Evolutionary conservation across 2,797 vertebrate genomes (phyloP).

Genomic region (Leontopithecus rosalia): DNA sequence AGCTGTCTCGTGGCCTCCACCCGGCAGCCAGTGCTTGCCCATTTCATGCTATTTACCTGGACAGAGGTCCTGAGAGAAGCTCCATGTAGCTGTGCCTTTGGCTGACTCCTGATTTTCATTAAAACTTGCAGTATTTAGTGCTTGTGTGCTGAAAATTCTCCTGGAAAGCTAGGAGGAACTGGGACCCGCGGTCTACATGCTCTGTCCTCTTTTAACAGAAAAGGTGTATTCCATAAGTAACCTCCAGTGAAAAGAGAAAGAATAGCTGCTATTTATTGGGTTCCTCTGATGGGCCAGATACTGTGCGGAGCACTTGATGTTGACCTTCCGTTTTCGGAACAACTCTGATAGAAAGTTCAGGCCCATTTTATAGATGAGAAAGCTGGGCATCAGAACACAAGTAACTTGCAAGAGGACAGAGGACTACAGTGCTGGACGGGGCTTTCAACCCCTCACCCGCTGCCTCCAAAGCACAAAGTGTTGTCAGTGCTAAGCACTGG

Average conservation of each 20-base stretch:
- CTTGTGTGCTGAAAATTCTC: not conserved
- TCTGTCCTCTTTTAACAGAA: not conserved
- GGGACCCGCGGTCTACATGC: not conserved
- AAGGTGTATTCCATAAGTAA: not conserved
- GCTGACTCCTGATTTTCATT: not conserved
- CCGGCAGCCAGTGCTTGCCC: not conserved
- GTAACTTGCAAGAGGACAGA: not conserved
- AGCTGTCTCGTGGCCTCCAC: not conserved
- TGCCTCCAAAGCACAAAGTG: not conserved
- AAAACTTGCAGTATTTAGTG: not conserved
- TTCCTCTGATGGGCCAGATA: not conserved
- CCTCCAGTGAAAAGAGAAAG: not conserved
- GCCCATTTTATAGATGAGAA: not conserved
- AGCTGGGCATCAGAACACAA: fast-evolving
- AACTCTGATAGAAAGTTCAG: not conserved
- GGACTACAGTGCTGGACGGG: not conserved
- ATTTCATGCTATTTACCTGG: not conserved
- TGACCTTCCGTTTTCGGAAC: not conserved
- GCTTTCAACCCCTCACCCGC: too few species aligned
- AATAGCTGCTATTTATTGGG: not conserved
- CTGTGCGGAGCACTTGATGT: not conserved
- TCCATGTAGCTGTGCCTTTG: too few species aligned
- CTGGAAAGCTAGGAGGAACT: not conserved
- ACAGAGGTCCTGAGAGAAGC: not conserved
- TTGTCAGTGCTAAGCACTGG: not conserved